These are phyloP conservation scores for Gallirallus australis DNA, from an alignment of 2,797 vertebrate genomes.

Conservation along the genomic window DNA sequence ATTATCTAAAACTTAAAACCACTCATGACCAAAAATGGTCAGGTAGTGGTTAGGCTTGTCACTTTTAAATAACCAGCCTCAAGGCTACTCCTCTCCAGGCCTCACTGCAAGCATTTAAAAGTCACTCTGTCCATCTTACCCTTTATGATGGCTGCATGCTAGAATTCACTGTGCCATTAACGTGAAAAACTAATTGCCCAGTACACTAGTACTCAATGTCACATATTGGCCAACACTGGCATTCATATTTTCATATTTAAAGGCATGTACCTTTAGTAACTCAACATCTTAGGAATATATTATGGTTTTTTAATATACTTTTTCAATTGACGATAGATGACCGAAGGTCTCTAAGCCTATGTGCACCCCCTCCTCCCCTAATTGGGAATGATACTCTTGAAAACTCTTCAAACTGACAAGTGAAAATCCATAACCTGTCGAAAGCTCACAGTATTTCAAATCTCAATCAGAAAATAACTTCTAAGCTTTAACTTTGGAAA, in stretches of 20 bases:
- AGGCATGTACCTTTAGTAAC: neutral
- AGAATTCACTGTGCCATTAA: neutral
- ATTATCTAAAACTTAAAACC: neutral
- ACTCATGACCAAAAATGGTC: neutral
- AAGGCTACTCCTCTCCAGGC: neutral
- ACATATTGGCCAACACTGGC: neutral
- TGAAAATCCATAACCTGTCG: neutral
- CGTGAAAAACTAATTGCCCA: neutral
- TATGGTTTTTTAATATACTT: neutral
- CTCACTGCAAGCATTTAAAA: neutral
- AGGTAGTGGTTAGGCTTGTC: neutral
- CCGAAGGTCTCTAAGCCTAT: neutral
- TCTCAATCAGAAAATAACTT: neutral
- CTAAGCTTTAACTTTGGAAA: neutral
- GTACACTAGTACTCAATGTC: neutral
- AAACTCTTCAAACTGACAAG: neutral
- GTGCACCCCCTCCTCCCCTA: neutral
- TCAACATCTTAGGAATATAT: neutral
- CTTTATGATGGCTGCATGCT: neutral
- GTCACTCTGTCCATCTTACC: neutral
- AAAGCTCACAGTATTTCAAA: neutral
- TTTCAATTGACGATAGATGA: neutral
- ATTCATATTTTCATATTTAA: neutral
- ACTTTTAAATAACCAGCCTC: neutral
- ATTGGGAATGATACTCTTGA: neutral